Evolutionary conservation across 1,140 invertebrate genomes (phyloP), one percentile per base, ranked within the genome.

Genomic region (Protaetia brevitarsis): DNA sequence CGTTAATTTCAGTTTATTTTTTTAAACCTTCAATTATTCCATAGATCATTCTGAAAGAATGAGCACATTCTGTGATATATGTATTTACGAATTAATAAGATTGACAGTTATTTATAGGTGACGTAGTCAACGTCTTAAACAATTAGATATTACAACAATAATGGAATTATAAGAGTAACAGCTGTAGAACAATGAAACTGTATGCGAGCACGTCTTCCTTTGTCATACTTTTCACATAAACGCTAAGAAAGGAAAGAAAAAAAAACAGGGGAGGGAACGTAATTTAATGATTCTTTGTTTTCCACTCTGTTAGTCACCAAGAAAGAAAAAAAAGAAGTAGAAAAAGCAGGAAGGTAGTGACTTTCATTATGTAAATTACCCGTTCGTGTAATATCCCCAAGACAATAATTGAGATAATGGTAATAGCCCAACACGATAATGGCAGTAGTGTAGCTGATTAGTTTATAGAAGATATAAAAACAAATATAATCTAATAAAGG

Each of bases 321-420:
- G 26, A 51, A 51, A 19, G 41, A 51, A 51, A 51, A 45, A 51
- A 51, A 23, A 19, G 21, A 19, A 19, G 8, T 10, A 11, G 26
- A 51, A 51, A 51, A 51, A 10, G 13, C 6, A 19, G 26, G 41
- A 51, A 10, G 41, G 41, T 19, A 23, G n/a, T n/a, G 11, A 51
- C 41, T 51, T 51, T 51, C 41, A 16, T 51, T 51, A 51, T 51
- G 41, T 23, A 51, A 51, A 51, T 51, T 10, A 51, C 41, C 41
- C 19, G 19, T 51, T 51, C 41, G 16, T 19, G 16, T 51, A 51
- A 23, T 51, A 51, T 7, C 21, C 13, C 19, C 41, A 26, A 23
- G 41, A 51, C 41, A 19, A 51, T 51, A 51, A 51, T 51, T 51
- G 41, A 51, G 41, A 51, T 51, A 51, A 51, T 51, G 41, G 26